These are phyloP conservation scores for Osedax frankpressi DNA, from an alignment of 2,888 invertebrate species.

Conservation along the genomic window DNA sequence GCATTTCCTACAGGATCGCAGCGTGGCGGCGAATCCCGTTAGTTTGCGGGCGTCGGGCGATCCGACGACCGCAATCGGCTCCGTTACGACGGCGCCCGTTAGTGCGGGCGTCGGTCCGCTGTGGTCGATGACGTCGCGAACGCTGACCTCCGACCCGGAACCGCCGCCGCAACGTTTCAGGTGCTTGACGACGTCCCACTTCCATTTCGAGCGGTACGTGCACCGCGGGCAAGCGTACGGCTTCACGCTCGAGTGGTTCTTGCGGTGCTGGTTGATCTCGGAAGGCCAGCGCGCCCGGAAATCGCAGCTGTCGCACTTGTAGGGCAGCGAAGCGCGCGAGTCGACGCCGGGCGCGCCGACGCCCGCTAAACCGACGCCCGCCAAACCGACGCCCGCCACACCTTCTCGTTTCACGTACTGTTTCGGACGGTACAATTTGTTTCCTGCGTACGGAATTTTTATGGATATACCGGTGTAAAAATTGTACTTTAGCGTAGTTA, in stretches of 20 bases:
- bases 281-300: conserved; percentile 46
- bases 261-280: conserved; percentile 46
- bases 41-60: not conserved
- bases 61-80: not conserved
- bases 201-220: conserved; percentile 45
- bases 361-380: not conserved
- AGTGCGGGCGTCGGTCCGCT: conserved; percentile 26
- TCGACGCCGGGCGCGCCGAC: not conserved
- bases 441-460: too few species aligned
- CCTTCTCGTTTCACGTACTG: too few species aligned
- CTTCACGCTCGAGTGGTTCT: conserved; percentile 45
- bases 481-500: too few species aligned
- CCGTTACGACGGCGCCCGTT: not conserved
- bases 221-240: conserved; percentile 44
- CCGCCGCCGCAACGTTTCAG: conserved; percentile 42
- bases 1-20: not conserved
- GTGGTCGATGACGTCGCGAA: conserved; percentile 43
- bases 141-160: conserved; percentile 26
- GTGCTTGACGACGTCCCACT: conserved; percentile 47
- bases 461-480: too few species aligned
- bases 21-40: not conserved
- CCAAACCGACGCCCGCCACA: not conserved
- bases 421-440: too few species aligned
- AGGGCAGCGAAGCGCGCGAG: conserved; percentile 31
- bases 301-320: conserved; percentile 43